Base-by-base conservation (phyloP, 2,888 invertebrate species). In the Pachymerium ferrugineum region DNA sequence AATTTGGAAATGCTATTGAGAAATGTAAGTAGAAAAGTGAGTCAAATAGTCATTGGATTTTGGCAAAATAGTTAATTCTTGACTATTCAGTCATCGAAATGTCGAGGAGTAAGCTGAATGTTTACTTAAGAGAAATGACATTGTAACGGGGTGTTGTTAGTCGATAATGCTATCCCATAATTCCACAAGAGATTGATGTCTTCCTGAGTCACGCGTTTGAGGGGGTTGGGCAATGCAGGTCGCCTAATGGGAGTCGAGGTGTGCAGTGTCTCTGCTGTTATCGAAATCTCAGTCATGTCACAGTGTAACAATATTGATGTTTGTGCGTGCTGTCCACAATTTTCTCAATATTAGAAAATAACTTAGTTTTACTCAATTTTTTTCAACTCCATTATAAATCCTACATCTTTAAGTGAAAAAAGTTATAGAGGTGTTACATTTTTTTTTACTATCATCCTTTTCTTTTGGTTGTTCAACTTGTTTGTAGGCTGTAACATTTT, bases 261-360 rank as follows among this genome's bases (percentile, higher is more conserved):
- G 62, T 54, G 62, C 62, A 28, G 62, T 62, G 62, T 22, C 62
- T 62, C 62, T 62, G 28, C 62, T 62, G 62, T 62, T 62, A 62
- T 62, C 62, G 62, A 62, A 62, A 62, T 62, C 62, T 62, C 62
- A 62, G 62, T 62, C 62, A 62, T 62, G 62, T 62, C 62, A 62
- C 62, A 62, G 62, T 62, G 62, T 28, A 62, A 62, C 62, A 62
- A 62, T 62, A 62, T 62, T 62, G 62, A 62, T 62, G 62, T 62
- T 62, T 62, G 62, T 62, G 62, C 62, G 62, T 62, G 62, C 62
- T 28, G 25, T 14, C 62, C 62, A 25, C 22, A 28, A 3, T 22
- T 22, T 62, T 62, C 62, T 62, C 28, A 28, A 62, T 28, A 62
- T 62, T 62, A 62, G 62, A 62, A 28, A 62, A 62, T 62, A 28